Base-by-base conservation (phyloP, 2,797 vertebrate species). In the Pitangus sulphuratus region DNA sequence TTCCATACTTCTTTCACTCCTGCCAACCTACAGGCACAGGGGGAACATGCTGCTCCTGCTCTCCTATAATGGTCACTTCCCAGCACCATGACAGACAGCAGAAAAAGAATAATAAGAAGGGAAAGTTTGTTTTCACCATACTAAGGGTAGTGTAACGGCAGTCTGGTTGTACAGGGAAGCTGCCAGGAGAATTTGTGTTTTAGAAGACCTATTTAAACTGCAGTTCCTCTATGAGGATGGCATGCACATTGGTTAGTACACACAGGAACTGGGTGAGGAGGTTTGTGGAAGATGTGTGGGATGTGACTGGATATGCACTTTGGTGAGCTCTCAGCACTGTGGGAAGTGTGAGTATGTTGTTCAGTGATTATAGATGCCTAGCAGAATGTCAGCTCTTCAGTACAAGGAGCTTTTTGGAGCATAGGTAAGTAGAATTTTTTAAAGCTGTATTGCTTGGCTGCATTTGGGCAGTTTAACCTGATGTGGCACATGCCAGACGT, bases 311-410 rank as follows among this genome's bases (percentile, higher is more conserved):
- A 81, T 60, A 88, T 62, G 50, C 79, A 85, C 71, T 87, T 85
- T 47, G 72, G 84, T 85, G 89, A 92, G 79, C 71, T 93, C 68
- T 87, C 91, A 91, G 64, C 45, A 8, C 84, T 77, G 76, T 75
- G 76, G 82, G 75, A 84, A 68, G 71, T 60, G 56, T 57, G 66
- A 91, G 24, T 40, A 45, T 68, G 64, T 91, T 80, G 64, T 91
- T 80, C 69, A 42, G 69, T 78, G 48, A 85, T 89, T 94, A 89
- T 16, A 24, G 71, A 93, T 83, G 87, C 68, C 76, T 77, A 81
- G 60, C 64, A 87, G 58, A 92, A 89, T 70, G 82, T 87, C 75
- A 91, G 58, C 56, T 83, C 51, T 80, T 94, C 56, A 70, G 64
- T 76, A 77, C 74, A 87, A 76, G 68, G 12, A 15, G 79, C 30